Evolutionary conservation across 2,888 invertebrate species (phyloP), one percentile per base, ranked within the genome.

Genomic region (Pammene fasciana): DNA sequence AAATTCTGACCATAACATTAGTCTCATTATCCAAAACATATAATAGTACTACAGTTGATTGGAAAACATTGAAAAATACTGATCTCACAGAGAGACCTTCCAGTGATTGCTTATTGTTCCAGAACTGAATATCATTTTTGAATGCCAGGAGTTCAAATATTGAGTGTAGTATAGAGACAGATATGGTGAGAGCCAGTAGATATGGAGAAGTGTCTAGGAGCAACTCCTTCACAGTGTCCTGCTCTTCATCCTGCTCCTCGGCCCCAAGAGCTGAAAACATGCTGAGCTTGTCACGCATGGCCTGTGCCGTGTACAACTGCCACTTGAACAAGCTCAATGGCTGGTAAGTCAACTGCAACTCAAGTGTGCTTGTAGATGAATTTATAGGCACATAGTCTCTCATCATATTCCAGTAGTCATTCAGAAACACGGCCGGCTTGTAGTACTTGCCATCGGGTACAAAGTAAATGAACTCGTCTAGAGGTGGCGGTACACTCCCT

Each of bases 121-220:
- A 99, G 86, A 99, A 99, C 88, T 99, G 99, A 81, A 99, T 99
- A 87, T 99, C 99, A 92, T 99, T 99, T 93, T 99, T 99, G 88
- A 99, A 99, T 54, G 99, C 99, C 67, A 99, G 93, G 76, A 99
- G 94, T 88, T 99, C 99, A 93, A 99, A 99, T 73, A 99, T 95
- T 70, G 98, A 99, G 91, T 99, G 99, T 18, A 99, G 93, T 70
- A 99, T 94, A 0, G 99, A 99, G 0, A 99, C 96, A 65, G 95
- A 94, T 72, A 99, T 95, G 2, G 99, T 99, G 67, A 99, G 86
- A 5, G 95, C 99, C 48, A 99, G 93, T 45, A 99, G 93, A 83
- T 99, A 98, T 0, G 99, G 98, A 82, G 98, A 99, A 0, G 99
- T 99, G 82, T 99, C 99, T 71, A 99, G 88, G 68, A 99, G 94